Percentiles rank a stretch among this genome's conserved stretches.
phyloP scores from a whole-genome alignment of 2,888 invertebrate species.

The Agrotis exclamationis region DNA sequence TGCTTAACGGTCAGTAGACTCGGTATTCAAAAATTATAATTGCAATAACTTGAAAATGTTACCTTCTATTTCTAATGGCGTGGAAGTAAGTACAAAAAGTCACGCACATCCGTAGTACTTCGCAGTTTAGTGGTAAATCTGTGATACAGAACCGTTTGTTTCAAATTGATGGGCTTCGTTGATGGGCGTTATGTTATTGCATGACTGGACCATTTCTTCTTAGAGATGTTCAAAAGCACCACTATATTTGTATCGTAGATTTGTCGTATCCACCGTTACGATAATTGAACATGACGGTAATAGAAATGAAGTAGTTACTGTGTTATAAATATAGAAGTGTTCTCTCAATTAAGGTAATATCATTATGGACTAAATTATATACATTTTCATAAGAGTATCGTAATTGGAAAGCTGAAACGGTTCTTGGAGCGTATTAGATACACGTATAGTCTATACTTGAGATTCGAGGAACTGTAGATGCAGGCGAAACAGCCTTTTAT shows the following conservation, averaged over 20 bases:
- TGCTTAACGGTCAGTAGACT: conserved; percentile 68
- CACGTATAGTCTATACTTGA: conserved; percentile 22
- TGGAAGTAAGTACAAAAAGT: conserved; percentile 48
- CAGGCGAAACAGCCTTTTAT: conserved; percentile 24
- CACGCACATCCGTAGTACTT: conserved; percentile 43
- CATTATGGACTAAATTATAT: conserved; percentile 50
- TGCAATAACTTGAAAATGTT: conserved; percentile 30
- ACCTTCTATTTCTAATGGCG: conserved; percentile 43
- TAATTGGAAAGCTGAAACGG: conserved; percentile 50
- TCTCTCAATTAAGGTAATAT: conserved; percentile 44
- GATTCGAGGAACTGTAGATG: conserved; percentile 37
- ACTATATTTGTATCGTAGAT: conserved; percentile 56
- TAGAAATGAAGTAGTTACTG: conserved; percentile 53
- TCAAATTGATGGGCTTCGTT: conserved; percentile 73
- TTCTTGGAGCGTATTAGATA: conserved; percentile 48
- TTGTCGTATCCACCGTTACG: conserved; percentile 67
- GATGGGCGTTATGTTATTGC: conserved; percentile 70
- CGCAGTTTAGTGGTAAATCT: conserved; percentile 67
- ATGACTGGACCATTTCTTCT: conserved; percentile 73
- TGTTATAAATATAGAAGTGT: conserved; percentile 48
- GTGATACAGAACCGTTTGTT: conserved; percentile 74
- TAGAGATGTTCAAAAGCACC: conserved; percentile 61
- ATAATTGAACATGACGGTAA: conserved; percentile 64
- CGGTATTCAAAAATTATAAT: conserved; percentile 61
- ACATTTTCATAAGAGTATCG: conserved; percentile 41